Evolutionary conservation across 2,113 vertebrate genomes (phyloP).

Genomic region (Aegotheles bennettii): DNA sequence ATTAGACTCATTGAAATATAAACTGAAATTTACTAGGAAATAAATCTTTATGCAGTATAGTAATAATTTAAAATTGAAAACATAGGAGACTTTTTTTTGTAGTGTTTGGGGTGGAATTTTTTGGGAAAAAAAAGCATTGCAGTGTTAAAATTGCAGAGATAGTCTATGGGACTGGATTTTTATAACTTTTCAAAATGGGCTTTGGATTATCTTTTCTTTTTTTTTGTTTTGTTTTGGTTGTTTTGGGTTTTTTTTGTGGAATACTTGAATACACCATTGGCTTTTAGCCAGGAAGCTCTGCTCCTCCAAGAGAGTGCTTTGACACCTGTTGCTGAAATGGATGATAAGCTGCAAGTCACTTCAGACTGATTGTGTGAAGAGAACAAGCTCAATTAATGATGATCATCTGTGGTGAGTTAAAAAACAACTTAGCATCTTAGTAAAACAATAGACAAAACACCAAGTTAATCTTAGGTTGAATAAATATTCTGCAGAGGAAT

Average conservation of each 20-base stretch:
- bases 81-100: rapidly evolving
- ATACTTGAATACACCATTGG: neutral
- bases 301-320: neutral
- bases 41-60: neutral
- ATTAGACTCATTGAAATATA: neutral
- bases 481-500: neutral
- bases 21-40: neutral
- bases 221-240: neutral
- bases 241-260: neutral
- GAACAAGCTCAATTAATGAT: neutral
- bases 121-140: neutral
- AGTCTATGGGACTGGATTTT: neutral
- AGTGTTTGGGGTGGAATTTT: rapidly evolving
- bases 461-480: neutral
- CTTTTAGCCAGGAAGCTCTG: neutral
- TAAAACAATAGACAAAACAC: neutral
- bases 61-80: neutral
- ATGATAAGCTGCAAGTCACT: neutral
- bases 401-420: neutral
- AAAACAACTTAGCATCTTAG: neutral
- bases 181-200: neutral
- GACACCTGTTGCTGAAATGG: neutral
- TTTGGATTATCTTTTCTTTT: neutral
- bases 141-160: neutral
- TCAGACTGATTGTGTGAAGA: neutral